Evolutionary conservation across 2,888 invertebrate genomes (phyloP).

Genomic region (Morinoia aosen): DNA sequence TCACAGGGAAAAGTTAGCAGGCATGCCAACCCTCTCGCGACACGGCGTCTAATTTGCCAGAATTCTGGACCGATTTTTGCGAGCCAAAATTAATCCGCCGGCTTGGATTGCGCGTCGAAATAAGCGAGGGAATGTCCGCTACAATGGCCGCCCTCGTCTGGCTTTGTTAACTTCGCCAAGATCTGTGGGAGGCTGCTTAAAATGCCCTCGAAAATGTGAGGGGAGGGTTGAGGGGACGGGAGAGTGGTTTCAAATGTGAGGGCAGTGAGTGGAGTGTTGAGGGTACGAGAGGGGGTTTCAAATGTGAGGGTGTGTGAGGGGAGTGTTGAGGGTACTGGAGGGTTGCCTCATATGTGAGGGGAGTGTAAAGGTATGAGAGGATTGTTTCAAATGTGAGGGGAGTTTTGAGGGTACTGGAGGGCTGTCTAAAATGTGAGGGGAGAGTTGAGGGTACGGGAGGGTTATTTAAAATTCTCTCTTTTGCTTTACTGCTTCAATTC

Average conservation of each 20-base stretch:
- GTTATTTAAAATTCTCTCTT: no score
- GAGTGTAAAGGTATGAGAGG: no score
- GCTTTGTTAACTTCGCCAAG: conserved; percentile 31
- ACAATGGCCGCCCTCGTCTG: neutral
- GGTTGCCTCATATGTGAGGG: no score
- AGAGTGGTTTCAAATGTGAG: neutral
- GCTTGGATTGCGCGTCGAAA: conserved; percentile 38
- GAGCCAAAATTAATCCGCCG: neutral
- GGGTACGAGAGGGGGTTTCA: neutral
- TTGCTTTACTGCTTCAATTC: no score
- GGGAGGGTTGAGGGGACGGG: no score
- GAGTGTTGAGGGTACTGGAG: neutral
- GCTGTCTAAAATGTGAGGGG: neutral
- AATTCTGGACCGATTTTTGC: conserved; percentile 6
- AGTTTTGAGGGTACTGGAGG: no score
- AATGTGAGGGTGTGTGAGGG: neutral
- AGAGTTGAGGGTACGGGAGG: neutral
- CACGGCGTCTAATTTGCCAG: neutral
- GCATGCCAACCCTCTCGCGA: neutral
- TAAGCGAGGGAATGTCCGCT: conserved; percentile 30
- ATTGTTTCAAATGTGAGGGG: no score
- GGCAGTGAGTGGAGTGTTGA: neutral
- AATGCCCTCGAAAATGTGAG: neutral
- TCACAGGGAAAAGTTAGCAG: neutral
- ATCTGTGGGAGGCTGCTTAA: neutral